Base-by-base conservation (phyloP, 1,140 invertebrate species). In the Drosophila asahinai region DNA sequence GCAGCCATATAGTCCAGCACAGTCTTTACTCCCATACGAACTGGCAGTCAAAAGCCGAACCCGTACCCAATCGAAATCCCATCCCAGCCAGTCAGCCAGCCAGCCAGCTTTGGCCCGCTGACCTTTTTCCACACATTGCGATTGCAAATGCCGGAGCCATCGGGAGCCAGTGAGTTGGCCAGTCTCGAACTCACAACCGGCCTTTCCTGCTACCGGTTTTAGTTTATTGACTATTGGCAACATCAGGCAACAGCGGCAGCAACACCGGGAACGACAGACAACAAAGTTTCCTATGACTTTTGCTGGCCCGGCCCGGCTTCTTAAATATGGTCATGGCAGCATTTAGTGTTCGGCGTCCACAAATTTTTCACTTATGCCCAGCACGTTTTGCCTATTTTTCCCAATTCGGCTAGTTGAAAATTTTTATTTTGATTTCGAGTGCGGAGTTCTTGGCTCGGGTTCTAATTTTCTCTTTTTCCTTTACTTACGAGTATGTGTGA, bases 161-260 rank as follows among this genome's bases (percentile, higher is more conserved):
- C 27, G 74, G 52, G 59, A 75, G 47, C 60, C 76, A 68, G 77
- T 38, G 66, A 65, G 79, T 54, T 67, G 70, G 71, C 64, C 55
- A 72, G 63, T 47, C 63, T 25, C 64, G 43, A 67, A 54, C 67
- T 73, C 54, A 49, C 68, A 81, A 79, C 81, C 84, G 86, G 78
- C 86, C 78, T 90, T 81, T 76, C 61, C 57, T 84, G 86, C 86
- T 89, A 89, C 84, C 84, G 86, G 84, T 89, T 89, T 87, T 75
- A 74, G 81, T 89, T 90, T 89, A 90, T 87, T 84, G 87, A 89
- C 81, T 84, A 61, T 71, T 51, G 54, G 43, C 70, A 72, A 71
- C 51, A 71, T 48, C 68, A 67, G 68, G 27, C 25, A 40, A 22
- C 58, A 59, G 38, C 60, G 42, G 52, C 40, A 71, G 25, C 45